These are phyloP conservation scores for Patella depressa DNA, from an alignment of 2,888 invertebrate species.

Conservation along the genomic window DNA sequence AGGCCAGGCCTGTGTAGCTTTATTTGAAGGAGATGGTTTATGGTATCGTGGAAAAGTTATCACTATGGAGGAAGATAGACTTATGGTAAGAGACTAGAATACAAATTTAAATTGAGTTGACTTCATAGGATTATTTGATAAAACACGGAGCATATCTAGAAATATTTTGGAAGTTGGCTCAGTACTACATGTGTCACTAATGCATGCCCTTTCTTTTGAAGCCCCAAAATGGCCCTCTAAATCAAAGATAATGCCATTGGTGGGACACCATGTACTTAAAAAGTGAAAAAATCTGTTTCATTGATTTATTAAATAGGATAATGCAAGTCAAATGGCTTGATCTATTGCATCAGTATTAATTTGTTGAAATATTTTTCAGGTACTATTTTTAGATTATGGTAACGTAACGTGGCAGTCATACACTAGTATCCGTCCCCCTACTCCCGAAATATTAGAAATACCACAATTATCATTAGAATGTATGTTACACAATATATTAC, in stretches of 20 bases:
- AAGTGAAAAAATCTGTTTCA: too few relatives aligned
- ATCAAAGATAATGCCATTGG: too few relatives aligned
- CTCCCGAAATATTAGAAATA: conserved; percentile 75
- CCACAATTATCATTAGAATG: conserved; percentile 80
- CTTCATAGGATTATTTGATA: conserved; percentile 89
- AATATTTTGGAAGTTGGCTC: too few relatives aligned
- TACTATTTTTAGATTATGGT: conserved; percentile 87
- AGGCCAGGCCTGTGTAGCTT: conserved; percentile 75
- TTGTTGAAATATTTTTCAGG: conserved; percentile 58
- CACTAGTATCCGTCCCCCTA: conserved; percentile 68
- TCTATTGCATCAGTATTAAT: too few relatives aligned
- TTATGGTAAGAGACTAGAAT: conserved; percentile 42
- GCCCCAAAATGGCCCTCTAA: too few relatives aligned
- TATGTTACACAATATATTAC: conserved; percentile 74
- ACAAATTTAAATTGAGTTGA: conserved; percentile 72
- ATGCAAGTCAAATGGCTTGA: too few relatives aligned
- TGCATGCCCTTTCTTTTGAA: too few relatives aligned
- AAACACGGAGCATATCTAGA: conserved; percentile 73
- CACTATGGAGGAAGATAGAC: conserved; percentile 37
- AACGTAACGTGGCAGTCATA: conserved; percentile 79
- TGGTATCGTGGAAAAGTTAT: conserved; percentile 79
- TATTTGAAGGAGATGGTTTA: conserved; percentile 73
- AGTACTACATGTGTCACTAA: too few relatives aligned
- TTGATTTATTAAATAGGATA: too few relatives aligned
- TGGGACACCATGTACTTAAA: too few relatives aligned